These are phyloP conservation scores for Melanaphis sacchari DNA, from an alignment of 1,140 invertebrate genomes.

Conservation along the genomic window DNA sequence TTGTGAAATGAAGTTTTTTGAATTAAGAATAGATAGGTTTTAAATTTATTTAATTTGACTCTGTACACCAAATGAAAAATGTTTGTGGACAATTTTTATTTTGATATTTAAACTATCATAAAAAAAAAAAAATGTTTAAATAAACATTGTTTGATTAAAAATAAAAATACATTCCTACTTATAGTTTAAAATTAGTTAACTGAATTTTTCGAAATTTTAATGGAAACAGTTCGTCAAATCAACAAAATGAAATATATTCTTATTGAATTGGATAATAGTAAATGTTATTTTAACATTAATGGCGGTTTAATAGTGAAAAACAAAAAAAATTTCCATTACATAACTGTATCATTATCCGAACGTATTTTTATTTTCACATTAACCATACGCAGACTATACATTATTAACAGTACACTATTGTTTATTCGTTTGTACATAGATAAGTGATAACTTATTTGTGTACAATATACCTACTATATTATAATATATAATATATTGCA, in stretches of 20 bases:
- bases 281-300: neutral
- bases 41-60: neutral
- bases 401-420: neutral
- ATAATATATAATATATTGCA: neutral
- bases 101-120: neutral
- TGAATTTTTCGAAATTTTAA: neutral
- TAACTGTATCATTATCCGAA: no score
- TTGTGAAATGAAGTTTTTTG: neutral
- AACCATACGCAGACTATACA: neutral
- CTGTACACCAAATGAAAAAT: neutral
- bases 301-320: neutral
- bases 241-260: neutral
- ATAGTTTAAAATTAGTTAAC: neutral
- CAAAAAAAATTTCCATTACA: neutral
- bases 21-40: neutral
- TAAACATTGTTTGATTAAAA: neutral
- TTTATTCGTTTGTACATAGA: neutral
- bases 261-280: neutral
- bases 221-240: neutral
- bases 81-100: neutral
- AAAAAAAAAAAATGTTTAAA: neutral
- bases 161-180: neutral
- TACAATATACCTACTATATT: neutral
- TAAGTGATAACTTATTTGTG: neutral
- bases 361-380: no score